Evolutionary conservation across 92 coral and sea anemone genomes (phyloP).

Genomic region (Umimayanthus chanpuru): DNA sequence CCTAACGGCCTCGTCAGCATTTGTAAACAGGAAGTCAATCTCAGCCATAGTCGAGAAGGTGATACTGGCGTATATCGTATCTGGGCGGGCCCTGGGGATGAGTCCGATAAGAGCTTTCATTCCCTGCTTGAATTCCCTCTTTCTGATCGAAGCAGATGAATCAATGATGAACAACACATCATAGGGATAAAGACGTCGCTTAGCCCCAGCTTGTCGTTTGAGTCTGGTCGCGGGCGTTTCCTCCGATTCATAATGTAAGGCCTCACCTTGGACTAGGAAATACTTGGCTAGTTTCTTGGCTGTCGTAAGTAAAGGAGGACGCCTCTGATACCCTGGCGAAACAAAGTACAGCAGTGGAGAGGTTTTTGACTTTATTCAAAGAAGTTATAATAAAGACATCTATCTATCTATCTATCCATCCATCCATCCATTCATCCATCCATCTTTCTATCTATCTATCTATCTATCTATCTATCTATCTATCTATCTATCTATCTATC

Average conservation of each 20-base stretch:
- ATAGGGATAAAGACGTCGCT: conserved; percentile 38
- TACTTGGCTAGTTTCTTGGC: conserved; percentile 47
- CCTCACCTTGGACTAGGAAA: conserved; percentile 57
- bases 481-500: no score
- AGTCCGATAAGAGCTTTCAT: conserved; percentile 62
- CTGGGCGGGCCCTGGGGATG: conserved; percentile 61
- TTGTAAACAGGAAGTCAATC: conserved; percentile 50
- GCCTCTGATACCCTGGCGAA: conserved; percentile 59
- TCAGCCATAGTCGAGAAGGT: conserved; percentile 71
- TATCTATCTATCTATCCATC: no score
- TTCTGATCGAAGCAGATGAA: conserved; percentile 71
- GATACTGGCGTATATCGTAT: conserved; percentile 69
- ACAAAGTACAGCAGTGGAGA: neutral
- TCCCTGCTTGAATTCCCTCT: conserved; percentile 20
- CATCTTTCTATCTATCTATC: no score
- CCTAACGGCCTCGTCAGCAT: neutral
- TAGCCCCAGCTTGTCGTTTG: no score
- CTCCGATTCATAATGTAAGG: neutral
- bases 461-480: no score
- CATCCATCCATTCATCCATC: no score
- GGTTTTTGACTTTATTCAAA: neutral
- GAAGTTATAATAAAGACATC: no score
- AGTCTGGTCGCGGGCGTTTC: neutral
- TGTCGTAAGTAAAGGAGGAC: no score
- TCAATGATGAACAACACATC: conserved; percentile 81